These are phyloP conservation scores for Kuschelorhynchus macadamiae DNA, from an alignment of 2,888 invertebrate species.

Conservation along the genomic window DNA sequence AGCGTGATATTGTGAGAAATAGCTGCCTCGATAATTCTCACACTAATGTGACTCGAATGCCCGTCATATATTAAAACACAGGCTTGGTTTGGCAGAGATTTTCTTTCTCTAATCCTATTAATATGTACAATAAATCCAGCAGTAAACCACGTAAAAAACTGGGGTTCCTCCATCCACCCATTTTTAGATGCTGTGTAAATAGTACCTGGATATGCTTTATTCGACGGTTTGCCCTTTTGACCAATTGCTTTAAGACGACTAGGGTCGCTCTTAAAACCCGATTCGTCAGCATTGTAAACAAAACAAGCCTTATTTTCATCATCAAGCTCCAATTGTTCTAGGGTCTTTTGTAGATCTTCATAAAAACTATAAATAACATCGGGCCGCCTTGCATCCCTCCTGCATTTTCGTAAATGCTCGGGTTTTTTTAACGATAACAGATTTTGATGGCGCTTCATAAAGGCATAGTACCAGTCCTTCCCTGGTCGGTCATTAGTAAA, in stretches of 20 bases:
- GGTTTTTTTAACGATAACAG: conserved; percentile 55
- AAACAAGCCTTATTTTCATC: conserved; percentile 39
- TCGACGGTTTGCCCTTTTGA: conserved; percentile 50
- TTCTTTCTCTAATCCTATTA: not conserved
- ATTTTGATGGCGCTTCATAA: conserved; percentile 8
- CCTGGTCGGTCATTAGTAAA: too few relatives aligned
- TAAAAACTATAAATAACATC: not conserved
- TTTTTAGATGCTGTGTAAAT: too few relatives aligned
- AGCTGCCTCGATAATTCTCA: conserved; percentile 44
- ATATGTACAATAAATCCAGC: conserved; percentile 42
- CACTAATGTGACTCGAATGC: conserved; percentile 42
- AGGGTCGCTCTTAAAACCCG: conserved; percentile 54
- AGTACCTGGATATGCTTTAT: too few relatives aligned
- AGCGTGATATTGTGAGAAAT: conserved; percentile 41
- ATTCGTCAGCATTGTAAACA: conserved; percentile 47
- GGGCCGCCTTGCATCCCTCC: conserved; percentile 1
- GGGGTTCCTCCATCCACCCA: too few relatives aligned
- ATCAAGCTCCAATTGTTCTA: not conserved
- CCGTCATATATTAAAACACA: conserved; percentile 38
- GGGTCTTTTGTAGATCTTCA: conserved; percentile 13
- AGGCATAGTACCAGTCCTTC: not conserved
- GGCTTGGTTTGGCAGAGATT: conserved; percentile 17
- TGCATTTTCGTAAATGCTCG: conserved; percentile 43
- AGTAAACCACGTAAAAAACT: conserved; percentile 35
- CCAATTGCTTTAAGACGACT: conserved; percentile 53